phyloP scores from a whole-genome alignment of 2,797 vertebrate genomes.

The Epinephelus awoara region DNA sequence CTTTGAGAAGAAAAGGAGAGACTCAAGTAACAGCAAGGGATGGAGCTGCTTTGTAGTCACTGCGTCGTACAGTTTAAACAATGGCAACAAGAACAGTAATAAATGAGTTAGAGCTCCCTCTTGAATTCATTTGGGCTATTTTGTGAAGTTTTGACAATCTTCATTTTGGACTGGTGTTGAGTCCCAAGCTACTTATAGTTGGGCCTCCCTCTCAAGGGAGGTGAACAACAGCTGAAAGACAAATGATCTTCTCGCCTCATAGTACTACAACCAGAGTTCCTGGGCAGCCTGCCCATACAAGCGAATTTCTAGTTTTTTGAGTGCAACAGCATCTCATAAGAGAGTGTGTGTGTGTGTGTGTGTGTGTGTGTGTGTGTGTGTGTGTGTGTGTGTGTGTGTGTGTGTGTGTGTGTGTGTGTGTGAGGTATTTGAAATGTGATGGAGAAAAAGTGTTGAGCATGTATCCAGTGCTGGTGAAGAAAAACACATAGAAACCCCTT shows the following conservation, averaged over 20 bases:
- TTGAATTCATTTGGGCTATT: conserved; percentile 32
- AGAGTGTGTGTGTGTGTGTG: neutral
- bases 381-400: too few species aligned
- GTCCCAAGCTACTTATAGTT: conserved; percentile 46
- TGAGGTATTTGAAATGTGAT: conserved; percentile 23
- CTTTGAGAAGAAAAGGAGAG: neutral
- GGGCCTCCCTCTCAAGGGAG: conserved; percentile 52
- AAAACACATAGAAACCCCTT: conserved; percentile 33
- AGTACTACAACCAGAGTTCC: conserved; percentile 49
- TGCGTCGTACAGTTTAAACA: conserved; percentile 8
- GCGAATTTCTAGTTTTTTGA: conserved; percentile 57
- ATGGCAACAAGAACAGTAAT: conserved; percentile 16
- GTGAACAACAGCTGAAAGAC: conserved; percentile 64
- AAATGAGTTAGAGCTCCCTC: conserved; percentile 34
- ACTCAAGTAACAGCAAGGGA: neutral
- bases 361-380: too few species aligned
- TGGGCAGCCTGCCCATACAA: conserved; percentile 58
- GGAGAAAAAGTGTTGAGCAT: neutral
- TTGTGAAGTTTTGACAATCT: conserved; percentile 35
- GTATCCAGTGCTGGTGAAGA: neutral
- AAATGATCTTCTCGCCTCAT: conserved; percentile 59
- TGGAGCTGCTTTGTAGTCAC: conserved; percentile 6
- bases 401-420: too few species aligned
- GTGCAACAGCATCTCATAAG: conserved; percentile 51
- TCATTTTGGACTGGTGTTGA: conserved; percentile 37